These are phyloP conservation scores for Aromia moschata DNA, from an alignment of 2,888 invertebrate species.

Conservation along the genomic window DNA sequence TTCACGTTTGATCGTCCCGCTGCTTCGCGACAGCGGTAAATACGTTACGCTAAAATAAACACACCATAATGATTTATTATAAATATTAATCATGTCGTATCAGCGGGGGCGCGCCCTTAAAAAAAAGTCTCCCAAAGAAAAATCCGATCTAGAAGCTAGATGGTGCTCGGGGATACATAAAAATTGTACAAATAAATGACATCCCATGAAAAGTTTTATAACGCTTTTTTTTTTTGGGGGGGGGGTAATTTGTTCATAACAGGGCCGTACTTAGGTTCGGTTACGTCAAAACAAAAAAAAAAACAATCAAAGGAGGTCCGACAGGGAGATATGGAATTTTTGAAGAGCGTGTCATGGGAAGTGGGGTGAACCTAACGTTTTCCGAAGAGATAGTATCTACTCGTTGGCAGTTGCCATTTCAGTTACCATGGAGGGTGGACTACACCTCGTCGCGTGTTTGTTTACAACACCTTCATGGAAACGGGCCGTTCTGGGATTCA, in stretches of 20 bases:
- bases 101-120: not conserved
- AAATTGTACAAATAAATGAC: constrained; percentile 40
- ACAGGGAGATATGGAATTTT: too few relatives aligned
- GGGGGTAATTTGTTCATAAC: constrained; percentile 53
- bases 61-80: not conserved
- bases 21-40: not conserved
- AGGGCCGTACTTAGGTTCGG: constrained; percentile 53
- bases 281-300: too few relatives aligned
- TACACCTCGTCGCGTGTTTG: too few relatives aligned
- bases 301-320: too few relatives aligned
- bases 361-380: too few relatives aligned
- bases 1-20: not conserved
- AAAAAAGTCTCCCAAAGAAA: not conserved
- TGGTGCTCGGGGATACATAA: constrained; percentile 26
- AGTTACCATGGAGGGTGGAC: too few relatives aligned
- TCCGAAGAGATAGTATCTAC: too few relatives aligned
- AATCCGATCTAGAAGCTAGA: not conserved
- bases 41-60: not conserved
- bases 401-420: too few relatives aligned
- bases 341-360: too few relatives aligned
- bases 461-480: too few relatives aligned
- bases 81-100: too few relatives aligned
- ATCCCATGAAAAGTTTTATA: constrained; percentile 38
- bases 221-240: constrained; percentile 36
- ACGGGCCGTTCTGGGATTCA: too few relatives aligned